Evolutionary conservation across 2,888 invertebrate genomes (phyloP).

Genomic region (Cephus pygmeus): DNA sequence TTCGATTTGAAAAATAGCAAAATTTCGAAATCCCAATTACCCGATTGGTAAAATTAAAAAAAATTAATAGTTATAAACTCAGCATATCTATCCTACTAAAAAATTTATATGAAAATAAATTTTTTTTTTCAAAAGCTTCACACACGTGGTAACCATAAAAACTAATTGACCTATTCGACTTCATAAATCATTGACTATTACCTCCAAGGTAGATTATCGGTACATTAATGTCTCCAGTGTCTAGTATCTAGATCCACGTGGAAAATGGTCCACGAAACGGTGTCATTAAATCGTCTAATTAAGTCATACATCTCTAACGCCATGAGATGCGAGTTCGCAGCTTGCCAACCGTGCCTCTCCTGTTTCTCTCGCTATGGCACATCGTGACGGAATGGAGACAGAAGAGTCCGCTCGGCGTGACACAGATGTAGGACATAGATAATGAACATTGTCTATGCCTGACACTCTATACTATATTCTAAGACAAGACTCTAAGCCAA

Average conservation of each 20-base stretch:
- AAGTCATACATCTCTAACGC: neutral
- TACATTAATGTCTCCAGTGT: neutral
- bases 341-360: neutral
- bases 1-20: neutral
- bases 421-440: conserved; percentile 23
- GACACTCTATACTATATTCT: conserved; percentile 9
- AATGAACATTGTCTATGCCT: neutral
- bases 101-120: neutral
- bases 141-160: too few relatives aligned
- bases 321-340: neutral
- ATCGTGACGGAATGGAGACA: conserved; percentile 4
- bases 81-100: too few relatives aligned
- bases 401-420: conserved; percentile 18
- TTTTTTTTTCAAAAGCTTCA: neutral
- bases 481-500: neutral
- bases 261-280: neutral
- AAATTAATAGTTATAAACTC: too few relatives aligned
- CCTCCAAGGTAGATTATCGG: neutral
- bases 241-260: neutral
- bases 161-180: too few relatives aligned
- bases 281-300: neutral
- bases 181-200: neutral
- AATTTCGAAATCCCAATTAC: neutral
- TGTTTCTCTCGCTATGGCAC: neutral
- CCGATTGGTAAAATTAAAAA: too few relatives aligned